Evolutionary conservation across 30 jellyfish, hydroid and myxozoan genomes (phyloP).

Genomic region (Turritopsis rubra): DNA sequence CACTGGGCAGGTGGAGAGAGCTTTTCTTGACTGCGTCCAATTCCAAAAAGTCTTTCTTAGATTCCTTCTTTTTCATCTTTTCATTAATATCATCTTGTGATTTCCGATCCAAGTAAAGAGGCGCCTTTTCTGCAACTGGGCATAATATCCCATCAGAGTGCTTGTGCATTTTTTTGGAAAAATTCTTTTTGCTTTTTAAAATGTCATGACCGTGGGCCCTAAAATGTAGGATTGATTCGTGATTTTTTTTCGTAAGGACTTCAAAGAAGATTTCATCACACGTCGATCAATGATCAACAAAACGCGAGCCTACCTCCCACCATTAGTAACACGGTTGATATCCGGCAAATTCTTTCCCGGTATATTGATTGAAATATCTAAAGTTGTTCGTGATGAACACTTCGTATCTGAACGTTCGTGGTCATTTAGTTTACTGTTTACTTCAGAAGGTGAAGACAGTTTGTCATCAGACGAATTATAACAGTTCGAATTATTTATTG

Average conservation of each 20-base stretch:
- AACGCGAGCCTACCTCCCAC: constrained; percentile 2
- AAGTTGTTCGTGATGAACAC: constrained; percentile 48
- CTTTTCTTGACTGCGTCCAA: constrained; percentile 56
- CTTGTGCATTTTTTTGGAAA: not conserved
- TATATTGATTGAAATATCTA: constrained; percentile 48
- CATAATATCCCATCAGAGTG: not conserved
- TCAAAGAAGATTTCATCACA: not conserved
- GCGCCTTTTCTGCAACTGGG: constrained; percentile 18
- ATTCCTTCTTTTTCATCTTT: constrained; percentile 13
- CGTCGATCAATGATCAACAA: too few species aligned
- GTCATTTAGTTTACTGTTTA: not conserved
- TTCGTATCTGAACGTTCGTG: constrained; percentile 55
- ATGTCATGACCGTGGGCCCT: constrained; percentile 24
- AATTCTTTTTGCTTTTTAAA: not conserved
- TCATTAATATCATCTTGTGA: not conserved
- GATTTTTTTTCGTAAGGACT: too few species aligned
- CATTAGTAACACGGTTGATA: not conserved
- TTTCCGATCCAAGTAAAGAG: not conserved
- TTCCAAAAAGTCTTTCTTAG: constrained; percentile 34
- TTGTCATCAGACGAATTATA: not conserved
- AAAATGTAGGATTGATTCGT: too few species aligned
- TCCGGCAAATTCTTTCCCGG: constrained; percentile 85
- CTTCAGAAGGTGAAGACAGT: not conserved
- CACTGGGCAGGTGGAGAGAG: constrained; percentile 73
- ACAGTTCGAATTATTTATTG: not conserved